Evolutionary conservation across 2,888 invertebrate genomes (phyloP).

Genomic region (Chironomus tentans): DNA sequence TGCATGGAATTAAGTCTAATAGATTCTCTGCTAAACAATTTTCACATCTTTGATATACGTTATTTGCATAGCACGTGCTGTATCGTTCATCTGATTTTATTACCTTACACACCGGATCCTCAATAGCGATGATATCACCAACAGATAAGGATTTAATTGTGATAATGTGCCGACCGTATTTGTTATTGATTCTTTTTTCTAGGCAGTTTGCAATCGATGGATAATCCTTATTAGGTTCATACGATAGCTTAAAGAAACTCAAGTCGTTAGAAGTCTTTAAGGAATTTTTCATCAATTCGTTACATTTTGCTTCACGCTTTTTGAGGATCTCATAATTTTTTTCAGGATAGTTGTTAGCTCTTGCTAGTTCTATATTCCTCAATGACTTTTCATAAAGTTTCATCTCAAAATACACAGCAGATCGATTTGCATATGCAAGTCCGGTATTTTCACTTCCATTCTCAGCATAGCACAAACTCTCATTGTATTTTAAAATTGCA

Average conservation of each 20-base stretch:
- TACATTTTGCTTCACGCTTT: constrained; percentile 49
- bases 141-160: constrained; percentile 57
- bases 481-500: constrained; percentile 50
- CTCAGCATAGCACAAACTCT: constrained; percentile 55
- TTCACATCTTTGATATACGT: constrained; percentile 40
- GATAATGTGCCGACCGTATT: constrained; percentile 61
- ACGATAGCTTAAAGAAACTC: constrained; percentile 27
- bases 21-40: constrained; percentile 39
- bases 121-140: constrained; percentile 68
- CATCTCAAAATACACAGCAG: constrained; percentile 59
- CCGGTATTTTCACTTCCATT: constrained; percentile 30
- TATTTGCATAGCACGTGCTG: constrained; percentile 33
- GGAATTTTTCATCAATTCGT: constrained; percentile 31
- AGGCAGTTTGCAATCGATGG: constrained; percentile 56
- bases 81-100: constrained; percentile 29
- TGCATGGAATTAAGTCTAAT: constrained; percentile 33
- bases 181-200: constrained; percentile 46
- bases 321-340: constrained; percentile 46
- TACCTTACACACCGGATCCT: constrained; percentile 61
- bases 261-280: background rate
- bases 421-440: constrained; percentile 46
- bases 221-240: constrained; percentile 38
- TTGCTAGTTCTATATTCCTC: constrained; percentile 56
- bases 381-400: constrained; percentile 56
- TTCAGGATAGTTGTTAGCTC: constrained; percentile 50